These are phyloP conservation scores for Erythrocercus mccallii DNA, from an alignment of 2,113 vertebrate species.

Conservation along the genomic window DNA sequence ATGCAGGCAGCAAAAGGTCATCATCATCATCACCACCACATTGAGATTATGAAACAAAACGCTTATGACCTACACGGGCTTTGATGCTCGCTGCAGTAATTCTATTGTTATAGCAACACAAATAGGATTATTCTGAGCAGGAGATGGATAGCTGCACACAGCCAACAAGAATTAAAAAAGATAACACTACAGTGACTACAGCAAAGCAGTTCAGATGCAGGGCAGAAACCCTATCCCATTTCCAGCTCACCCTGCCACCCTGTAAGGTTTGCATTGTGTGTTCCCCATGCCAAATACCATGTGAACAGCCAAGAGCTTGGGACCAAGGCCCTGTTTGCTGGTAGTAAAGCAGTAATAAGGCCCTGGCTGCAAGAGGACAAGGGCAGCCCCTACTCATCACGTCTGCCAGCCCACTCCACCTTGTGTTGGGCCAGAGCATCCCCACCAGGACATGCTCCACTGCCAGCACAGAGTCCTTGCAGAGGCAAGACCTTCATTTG, in stretches of 20 bases:
- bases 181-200: neutral
- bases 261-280: neutral
- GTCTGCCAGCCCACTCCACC: neutral
- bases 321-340: neutral
- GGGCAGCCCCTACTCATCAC: neutral
- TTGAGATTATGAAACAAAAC: constrained; percentile 44
- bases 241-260: neutral
- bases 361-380: neutral
- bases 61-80: constrained; percentile 42
- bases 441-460: neutral
- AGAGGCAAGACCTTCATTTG: neutral
- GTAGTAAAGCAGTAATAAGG: accelerated
- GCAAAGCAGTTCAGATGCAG: neutral
- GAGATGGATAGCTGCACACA: neutral
- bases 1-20: constrained; percentile 53
- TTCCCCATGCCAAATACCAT: neutral
- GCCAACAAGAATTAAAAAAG: constrained; percentile 26
- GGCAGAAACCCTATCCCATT: neutral
- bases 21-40: constrained; percentile 46
- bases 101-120: constrained; percentile 64
- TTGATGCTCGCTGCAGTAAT: constrained; percentile 48
- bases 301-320: neutral
- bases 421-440: neutral
- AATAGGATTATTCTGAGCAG: constrained; percentile 56
- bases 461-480: accelerated